Evolutionary conservation across 1,140 invertebrate species (phyloP).

Genomic region (Hestina assimilis): DNA sequence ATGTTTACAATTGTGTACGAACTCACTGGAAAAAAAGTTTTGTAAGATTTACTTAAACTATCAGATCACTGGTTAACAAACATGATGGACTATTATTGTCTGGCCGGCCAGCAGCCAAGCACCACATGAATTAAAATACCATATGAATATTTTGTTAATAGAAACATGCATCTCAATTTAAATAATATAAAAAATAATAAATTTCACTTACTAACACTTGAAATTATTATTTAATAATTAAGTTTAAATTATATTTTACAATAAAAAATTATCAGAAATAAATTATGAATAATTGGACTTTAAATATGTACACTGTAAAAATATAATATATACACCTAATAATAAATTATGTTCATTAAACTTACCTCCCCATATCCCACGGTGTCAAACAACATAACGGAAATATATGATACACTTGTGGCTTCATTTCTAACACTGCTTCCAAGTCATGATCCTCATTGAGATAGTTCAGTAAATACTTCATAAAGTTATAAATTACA

Average conservation of each 20-base stretch:
- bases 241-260: too few relatives aligned
- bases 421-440: constrained; percentile 88
- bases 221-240: too few relatives aligned
- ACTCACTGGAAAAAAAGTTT: constrained; percentile 81
- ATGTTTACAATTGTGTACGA: constrained; percentile 96
- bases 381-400: constrained; percentile 90
- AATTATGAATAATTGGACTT: background rate
- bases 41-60: background rate
- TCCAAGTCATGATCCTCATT: constrained; percentile 91
- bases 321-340: constrained; percentile 2
- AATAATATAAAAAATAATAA: too few relatives aligned
- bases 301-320: background rate
- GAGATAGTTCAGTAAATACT: constrained; percentile 94
- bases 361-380: constrained; percentile 91
- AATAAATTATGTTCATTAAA: too few relatives aligned
- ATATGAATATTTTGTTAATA: too few relatives aligned
- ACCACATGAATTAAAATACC: too few relatives aligned
- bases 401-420: constrained; percentile 91
- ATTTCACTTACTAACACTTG: too few relatives aligned
- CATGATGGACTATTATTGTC: too few relatives aligned
- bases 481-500: constrained; percentile 99
- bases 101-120: too few relatives aligned
- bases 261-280: too few relatives aligned
- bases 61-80: too few relatives aligned
- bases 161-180: too few relatives aligned